Conservation (phyloP, 1,140 invertebrate genomes). For the Zaprionus lachaisei region DNA sequence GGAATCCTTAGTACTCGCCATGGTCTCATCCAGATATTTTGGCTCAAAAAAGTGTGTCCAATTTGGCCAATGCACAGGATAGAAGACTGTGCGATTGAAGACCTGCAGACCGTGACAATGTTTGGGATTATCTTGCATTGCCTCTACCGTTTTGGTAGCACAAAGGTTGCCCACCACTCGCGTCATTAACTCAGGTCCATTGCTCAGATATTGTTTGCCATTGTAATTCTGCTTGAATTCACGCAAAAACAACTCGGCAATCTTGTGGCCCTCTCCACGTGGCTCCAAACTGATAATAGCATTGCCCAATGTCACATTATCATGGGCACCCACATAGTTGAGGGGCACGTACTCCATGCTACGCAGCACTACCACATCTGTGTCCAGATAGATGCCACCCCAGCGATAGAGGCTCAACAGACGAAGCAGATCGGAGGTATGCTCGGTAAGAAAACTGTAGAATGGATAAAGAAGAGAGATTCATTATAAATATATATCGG, state of each 20-base stretch:
- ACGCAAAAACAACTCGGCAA: slow-evolving; percentile 86
- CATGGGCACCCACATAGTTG: slow-evolving; percentile 89
- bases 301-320: slow-evolving; percentile 86
- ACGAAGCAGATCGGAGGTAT: slow-evolving; percentile 89
- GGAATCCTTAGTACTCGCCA: slow-evolving; percentile 85
- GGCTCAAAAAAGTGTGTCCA: slow-evolving; percentile 88
- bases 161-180: slow-evolving; percentile 87
- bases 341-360: slow-evolving; percentile 86
- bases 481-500: background rate
- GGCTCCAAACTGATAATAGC: slow-evolving; percentile 88
- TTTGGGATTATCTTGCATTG: slow-evolving; percentile 85
- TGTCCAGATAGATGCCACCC: slow-evolving; percentile 91
- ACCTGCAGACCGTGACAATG: slow-evolving; percentile 88
- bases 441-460: slow-evolving; percentile 80
- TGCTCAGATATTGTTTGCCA: slow-evolving; percentile 88
- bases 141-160: slow-evolving; percentile 84
- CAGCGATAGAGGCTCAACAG: slow-evolving; percentile 90
- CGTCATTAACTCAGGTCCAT: slow-evolving; percentile 90
- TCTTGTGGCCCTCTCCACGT: slow-evolving; percentile 85
- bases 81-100: slow-evolving; percentile 87
- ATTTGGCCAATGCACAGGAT: slow-evolving; percentile 87
- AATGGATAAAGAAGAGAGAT: background rate
- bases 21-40: slow-evolving; percentile 83
- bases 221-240: slow-evolving; percentile 87
- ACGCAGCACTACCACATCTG: slow-evolving; percentile 90